Evolutionary conservation across 2,113 vertebrate species (phyloP).

Genomic region (Pipa parva): DNA sequence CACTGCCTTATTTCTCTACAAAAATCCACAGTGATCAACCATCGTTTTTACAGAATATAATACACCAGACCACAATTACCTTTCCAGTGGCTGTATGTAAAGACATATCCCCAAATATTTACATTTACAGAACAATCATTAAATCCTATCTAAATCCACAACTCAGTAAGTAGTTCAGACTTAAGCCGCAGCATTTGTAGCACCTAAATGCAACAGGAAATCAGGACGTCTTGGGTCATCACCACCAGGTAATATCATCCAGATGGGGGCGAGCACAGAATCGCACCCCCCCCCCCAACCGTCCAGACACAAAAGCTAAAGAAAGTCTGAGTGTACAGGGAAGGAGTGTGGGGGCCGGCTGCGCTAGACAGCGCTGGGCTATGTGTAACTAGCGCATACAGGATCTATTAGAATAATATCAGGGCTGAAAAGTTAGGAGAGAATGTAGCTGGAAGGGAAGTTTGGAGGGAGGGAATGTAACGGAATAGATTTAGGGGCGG

Average conservation of each 20-base stretch:
- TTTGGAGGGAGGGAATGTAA: conserved; percentile 20
- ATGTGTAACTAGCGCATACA: too few relatives aligned
- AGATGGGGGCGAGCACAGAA: conserved; percentile 37
- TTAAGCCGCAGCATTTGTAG: background rate
- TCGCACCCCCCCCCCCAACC: conserved; percentile 1
- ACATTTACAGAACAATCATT: too few relatives aligned
- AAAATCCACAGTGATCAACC: too few relatives aligned
- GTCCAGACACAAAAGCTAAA: conserved; percentile 29
- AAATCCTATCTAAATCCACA: too few relatives aligned
- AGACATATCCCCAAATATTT: too few relatives aligned
- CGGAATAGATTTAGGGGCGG: conserved; percentile 31
- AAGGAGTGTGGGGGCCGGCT: background rate
- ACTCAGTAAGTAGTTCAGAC: background rate
- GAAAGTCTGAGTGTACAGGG: background rate
- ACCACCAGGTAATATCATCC: conserved; percentile 36
- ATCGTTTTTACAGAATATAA: too few relatives aligned
- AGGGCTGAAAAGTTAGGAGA: too few relatives aligned
- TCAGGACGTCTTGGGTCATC: conserved; percentile 27
- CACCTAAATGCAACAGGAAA: conserved; percentile 27
- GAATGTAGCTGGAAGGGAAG: conserved; percentile 18
- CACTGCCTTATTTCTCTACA: too few relatives aligned
- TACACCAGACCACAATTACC: too few relatives aligned
- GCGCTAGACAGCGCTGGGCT: too few relatives aligned
- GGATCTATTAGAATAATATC: too few relatives aligned
- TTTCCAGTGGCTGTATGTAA: too few relatives aligned